Evolutionary conservation across 1,140 invertebrate genomes (phyloP).

Genomic region (Drosophila seguyi): DNA sequence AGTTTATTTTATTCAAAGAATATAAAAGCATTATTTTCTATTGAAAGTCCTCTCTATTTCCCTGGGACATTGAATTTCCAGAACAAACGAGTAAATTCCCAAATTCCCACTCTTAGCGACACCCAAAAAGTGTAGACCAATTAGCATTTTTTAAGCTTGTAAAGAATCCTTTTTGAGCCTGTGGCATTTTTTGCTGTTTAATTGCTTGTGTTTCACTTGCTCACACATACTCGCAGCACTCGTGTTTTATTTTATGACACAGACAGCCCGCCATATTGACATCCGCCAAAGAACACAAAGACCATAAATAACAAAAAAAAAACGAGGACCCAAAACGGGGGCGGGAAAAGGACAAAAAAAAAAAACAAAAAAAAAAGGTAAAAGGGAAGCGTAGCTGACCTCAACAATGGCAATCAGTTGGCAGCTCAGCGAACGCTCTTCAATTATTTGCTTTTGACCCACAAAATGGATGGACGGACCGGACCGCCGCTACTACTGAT

Average conservation of each 20-base stretch:
- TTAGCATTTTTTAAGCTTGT: constrained; percentile 19
- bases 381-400: constrained; percentile 39
- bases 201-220: constrained; percentile 46
- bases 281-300: constrained; percentile 38
- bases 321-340: constrained; percentile 13
- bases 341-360: constrained; percentile 22
- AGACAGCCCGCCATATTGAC: constrained; percentile 25
- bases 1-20: background rate
- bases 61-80: background rate
- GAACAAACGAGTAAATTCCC: background rate
- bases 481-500: constrained; percentile 20
- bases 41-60: background rate
- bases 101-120: constrained; percentile 9
- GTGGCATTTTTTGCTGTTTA: constrained; percentile 29
- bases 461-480: constrained; percentile 39
- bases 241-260: constrained; percentile 42
- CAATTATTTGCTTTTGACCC: constrained; percentile 75
- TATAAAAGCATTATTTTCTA: background rate
- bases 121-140: constrained; percentile 17
- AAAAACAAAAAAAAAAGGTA: constrained; percentile 40
- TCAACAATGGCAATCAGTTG: constrained; percentile 59
- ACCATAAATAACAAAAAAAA: constrained; percentile 52
- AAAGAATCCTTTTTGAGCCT: constrained; percentile 16
- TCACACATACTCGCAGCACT: constrained; percentile 18
- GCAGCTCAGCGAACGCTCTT: constrained; percentile 39